Conservation (phyloP, 2,797 vertebrate species). For the Scolopax rusticola region DNA sequence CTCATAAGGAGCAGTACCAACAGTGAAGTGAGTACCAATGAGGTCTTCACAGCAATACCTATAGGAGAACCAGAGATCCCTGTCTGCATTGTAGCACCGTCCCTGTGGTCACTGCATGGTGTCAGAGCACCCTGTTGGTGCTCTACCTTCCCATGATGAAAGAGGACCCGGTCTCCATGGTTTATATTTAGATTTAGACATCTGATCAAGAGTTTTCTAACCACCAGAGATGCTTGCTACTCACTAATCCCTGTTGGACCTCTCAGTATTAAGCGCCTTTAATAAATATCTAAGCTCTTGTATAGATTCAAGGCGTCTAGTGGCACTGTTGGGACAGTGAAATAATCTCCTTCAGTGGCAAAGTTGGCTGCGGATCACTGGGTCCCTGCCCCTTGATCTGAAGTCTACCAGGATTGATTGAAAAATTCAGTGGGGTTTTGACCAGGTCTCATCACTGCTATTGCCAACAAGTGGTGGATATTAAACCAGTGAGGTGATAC, state of each 20-base stretch:
- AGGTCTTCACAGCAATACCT: background rate
- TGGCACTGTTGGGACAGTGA: background rate
- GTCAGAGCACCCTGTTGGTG: background rate
- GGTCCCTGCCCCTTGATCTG: background rate
- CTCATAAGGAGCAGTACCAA: background rate
- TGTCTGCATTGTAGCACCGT: background rate
- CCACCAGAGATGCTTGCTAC: background rate
- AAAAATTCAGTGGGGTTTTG: background rate
- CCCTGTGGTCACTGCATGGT: background rate
- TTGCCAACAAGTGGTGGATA: fast-evolving
- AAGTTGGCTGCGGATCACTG: background rate
- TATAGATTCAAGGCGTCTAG: background rate
- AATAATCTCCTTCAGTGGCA: background rate
- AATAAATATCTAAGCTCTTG: background rate
- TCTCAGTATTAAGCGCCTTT: background rate
- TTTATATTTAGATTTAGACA: background rate
- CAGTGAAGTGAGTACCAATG: background rate
- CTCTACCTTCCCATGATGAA: background rate
- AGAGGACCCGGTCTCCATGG: background rate
- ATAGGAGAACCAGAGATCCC: background rate
- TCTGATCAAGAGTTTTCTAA: background rate
- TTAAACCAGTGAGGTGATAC: background rate
- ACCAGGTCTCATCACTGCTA: background rate
- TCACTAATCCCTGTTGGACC: background rate
- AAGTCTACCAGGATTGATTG: background rate